Conservation (phyloP, 2,888 invertebrate species). For the Chironomus riparius region DNA sequence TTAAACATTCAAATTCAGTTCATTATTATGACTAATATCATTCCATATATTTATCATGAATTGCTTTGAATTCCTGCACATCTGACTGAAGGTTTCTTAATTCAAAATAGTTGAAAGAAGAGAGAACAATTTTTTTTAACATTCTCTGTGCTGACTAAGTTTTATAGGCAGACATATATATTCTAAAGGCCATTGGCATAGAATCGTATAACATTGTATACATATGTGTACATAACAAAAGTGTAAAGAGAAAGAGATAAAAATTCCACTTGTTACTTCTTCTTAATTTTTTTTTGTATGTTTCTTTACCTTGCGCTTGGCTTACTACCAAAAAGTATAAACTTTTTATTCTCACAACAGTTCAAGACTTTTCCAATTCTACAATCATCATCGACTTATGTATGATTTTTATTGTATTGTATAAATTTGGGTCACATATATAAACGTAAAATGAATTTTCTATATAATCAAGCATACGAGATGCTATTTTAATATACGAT, state of each 20-base stretch:
- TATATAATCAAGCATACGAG: background rate
- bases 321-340: background rate
- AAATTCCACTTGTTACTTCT: conserved; percentile 27
- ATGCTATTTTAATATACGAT: conserved; percentile 18
- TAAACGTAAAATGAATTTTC: background rate
- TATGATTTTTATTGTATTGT: background rate
- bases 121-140: too few relatives aligned
- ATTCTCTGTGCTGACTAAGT: too few relatives aligned
- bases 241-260: background rate
- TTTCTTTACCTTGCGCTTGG: background rate
- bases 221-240: too few relatives aligned
- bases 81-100: too few relatives aligned
- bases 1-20: too few relatives aligned
- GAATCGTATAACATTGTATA: background rate
- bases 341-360: background rate
- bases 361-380: background rate
- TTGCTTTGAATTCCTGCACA: too few relatives aligned
- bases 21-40: too few relatives aligned
- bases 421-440: conserved; percentile 24
- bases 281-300: conserved; percentile 16
- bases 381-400: background rate
- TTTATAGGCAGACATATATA: background rate
- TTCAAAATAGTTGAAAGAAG: too few relatives aligned
- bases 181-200: conserved; percentile 15
- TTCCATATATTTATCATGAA: too few relatives aligned